Evolutionary conservation across 2,888 invertebrate genomes (phyloP), one percentile per base, ranked within the genome.

Genomic region (Mythimna albipuncta): DNA sequence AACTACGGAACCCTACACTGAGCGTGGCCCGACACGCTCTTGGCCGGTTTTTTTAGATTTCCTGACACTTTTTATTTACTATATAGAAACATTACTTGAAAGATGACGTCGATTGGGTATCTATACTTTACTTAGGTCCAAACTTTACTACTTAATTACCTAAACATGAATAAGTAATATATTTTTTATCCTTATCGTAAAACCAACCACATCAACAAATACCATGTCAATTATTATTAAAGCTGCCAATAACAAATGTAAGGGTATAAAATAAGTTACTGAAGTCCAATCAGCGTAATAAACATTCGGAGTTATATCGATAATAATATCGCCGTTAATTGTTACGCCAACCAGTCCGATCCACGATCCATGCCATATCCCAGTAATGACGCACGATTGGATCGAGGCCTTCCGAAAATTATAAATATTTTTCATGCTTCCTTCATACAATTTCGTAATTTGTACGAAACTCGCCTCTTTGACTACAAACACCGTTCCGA

Each of bases 251-350:
- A n/a, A 57, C n/a, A 79, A 63, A 47, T 58, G 62, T 35, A 50
- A 41, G 21, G 13, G 47, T 38, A 59, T 55, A 64, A 65, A 73
- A 58, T 65, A 47, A 63, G 35, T 64, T 52, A 66, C 26, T 58
- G n/a, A 50, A 57, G 52, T 35, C 63, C 74, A 79, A 79, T 71
- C 59, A 79, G 52, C 70, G 16, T 71, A 69, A 83, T 72, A 75
- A 69, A 79, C 67, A 69, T 68, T 75, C 57, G n/a, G 66, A 62
- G 55, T 55, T 67, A 26, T 57, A 61, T 62, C 61, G 59, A 74
- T 67, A 74, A 69, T 82, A 69, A 67, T 50, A 61, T 67, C 71
- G 61, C 64, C 50, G 59, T 62, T 82, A 83, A 81, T 83, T 72
- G 71, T 72, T 69, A 72, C 50, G 41, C 47, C 57, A 54, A 47